A percentile compares a stretch with the other conserved stretches of the same genome.
phyloP scores from a whole-genome alignment of 2,113 vertebrate species.

The Hippocampus guttulatus region DNA sequence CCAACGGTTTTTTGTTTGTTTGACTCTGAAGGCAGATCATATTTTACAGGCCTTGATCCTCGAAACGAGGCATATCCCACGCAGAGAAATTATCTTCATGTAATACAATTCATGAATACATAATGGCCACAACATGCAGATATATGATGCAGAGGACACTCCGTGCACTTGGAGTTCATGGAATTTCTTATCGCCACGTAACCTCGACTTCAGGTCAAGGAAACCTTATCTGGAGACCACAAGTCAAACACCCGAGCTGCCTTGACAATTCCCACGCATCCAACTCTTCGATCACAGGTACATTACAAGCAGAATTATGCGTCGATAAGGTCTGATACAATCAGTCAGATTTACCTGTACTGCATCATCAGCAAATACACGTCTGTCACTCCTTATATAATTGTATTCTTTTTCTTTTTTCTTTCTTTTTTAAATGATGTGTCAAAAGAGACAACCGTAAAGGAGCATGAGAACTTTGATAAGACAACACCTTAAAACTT shows the following conservation, averaged over 20 bases:
- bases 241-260: slow-evolving; percentile 19
- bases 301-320: background rate
- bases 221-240: slow-evolving; percentile 5
- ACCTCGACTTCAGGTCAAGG: slow-evolving; percentile 2
- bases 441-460: background rate
- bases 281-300: slow-evolving; percentile 39
- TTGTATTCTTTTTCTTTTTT: background rate
- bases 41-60: background rate
- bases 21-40: background rate
- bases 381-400: background rate
- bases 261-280: background rate
- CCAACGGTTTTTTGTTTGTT: background rate
- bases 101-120: background rate
- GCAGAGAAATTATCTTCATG: background rate
- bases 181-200: slow-evolving; percentile 5
- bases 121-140: slow-evolving; percentile 40
- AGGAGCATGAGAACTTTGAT: background rate
- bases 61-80: background rate
- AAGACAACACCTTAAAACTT: background rate
- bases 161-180: slow-evolving; percentile 7
- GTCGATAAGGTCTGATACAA: background rate
- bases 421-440: background rate
- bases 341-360: background rate
- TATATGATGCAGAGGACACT: slow-evolving; percentile 20
- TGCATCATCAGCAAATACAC: background rate